Base-by-base conservation (phyloP, 2,888 invertebrate species). In the Arge pagana region DNA sequence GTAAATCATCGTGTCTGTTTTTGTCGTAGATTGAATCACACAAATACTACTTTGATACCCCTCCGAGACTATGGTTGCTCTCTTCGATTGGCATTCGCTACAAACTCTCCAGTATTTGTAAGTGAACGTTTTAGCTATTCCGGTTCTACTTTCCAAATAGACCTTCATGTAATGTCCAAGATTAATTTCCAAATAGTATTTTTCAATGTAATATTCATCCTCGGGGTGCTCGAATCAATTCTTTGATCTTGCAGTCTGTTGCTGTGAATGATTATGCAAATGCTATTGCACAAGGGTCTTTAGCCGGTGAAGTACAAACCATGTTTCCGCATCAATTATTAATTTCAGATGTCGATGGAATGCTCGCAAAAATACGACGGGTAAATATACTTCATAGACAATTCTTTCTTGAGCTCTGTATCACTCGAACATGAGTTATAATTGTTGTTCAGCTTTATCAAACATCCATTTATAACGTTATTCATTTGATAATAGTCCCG, bases 181-280 rank as follows among this genome's bases (percentile, higher is more conserved):
- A n/a, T n/a, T n/a, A n/a, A n/a, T n/a, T n/a, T n/a, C n/a, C n/a
- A n/a, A n/a, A n/a, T n/a, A n/a, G n/a, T n/a, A n/a, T n/a, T n/a
- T n/a, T n/a, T n/a, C n/a, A n/a, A n/a, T n/a, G n/a, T n/a, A n/a
- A n/a, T n/a, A n/a, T n/a, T n/a, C n/a, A n/a, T n/a, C n/a, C n/a
- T n/a, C n/a, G n/a, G n/a, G n/a, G n/a, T n/a, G n/a, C n/a, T n/a
- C n/a, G 56, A n/a, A n/a, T n/a, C n/a, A n/a, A n/a, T n/a, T n/a
- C n/a, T n/a, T n/a, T n/a, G n/a, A n/a, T 66, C 2, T 60, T 74
- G 10, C 65, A 74, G 65, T 58, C 72, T 8, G 53, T 82, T 13
- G 70, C 77, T 4, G 65, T 69, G 26, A 81, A 79, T 52, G 82
- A 82, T 60, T 81, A 81, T 77, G 68, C 78, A 8, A 83, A 83